Conservation (phyloP, 2,888 invertebrate genomes). For the Drosophila anomelani region DNA sequence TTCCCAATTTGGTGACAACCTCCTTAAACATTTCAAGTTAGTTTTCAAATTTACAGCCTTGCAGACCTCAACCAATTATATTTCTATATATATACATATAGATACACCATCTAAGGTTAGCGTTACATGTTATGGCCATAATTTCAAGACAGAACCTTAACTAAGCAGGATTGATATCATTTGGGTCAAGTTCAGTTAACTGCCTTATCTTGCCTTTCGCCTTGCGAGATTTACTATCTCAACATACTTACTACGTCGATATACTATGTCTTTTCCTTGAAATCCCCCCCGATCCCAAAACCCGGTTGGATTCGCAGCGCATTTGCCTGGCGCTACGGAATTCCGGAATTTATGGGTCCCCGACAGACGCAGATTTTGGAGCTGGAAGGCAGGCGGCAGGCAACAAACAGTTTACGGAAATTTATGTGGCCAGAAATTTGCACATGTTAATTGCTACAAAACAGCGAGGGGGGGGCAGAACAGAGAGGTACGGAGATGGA, state of each 20-base stretch:
- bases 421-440: conserved; percentile 71
- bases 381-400: conserved; percentile 7
- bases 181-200: conserved; percentile 15
- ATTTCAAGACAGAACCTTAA: conserved; percentile 2
- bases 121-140: conserved; percentile 2
- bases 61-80: neutral
- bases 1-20: neutral
- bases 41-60: neutral
- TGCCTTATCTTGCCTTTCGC: conserved; percentile 17
- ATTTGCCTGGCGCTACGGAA: conserved; percentile 8
- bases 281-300: neutral
- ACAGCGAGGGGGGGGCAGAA: neutral
- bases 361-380: conserved; percentile 43
- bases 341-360: conserved; percentile 38
- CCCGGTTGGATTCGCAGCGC: neutral
- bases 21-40: neutral
- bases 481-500: neutral
- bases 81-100: neutral
- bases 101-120: neutral
- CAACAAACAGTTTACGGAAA: conserved; percentile 43
- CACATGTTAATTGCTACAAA: conserved; percentile 77
- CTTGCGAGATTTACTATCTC: conserved; percentile 19
- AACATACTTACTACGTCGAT: conserved; percentile 9
- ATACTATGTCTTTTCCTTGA: neutral
- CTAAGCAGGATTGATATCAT: conserved; percentile 6